These are phyloP conservation scores for Mesochorus sp. DNA, from an alignment of 2,888 invertebrate species.

Conservation along the genomic window DNA sequence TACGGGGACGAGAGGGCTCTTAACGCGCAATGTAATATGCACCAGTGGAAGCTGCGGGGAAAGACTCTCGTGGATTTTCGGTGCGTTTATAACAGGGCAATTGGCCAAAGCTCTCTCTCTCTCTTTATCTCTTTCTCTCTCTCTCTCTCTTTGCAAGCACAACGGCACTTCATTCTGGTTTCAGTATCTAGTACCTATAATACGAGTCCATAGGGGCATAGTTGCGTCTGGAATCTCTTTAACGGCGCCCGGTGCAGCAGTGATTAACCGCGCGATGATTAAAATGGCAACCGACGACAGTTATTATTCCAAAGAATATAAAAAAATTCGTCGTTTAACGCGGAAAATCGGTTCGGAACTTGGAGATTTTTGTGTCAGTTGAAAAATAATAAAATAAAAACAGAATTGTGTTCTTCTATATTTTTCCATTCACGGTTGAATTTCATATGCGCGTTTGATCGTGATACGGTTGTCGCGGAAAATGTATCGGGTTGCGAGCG, in stretches of 20 bases:
- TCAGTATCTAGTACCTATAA: conserved; percentile 25
- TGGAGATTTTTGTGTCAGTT: conserved; percentile 75
- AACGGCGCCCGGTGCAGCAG: conserved; percentile 37
- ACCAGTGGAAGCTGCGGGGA: conserved; percentile 22
- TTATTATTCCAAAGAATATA: conserved; percentile 76
- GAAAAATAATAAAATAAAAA: too few species aligned
- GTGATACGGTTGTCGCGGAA: background rate
- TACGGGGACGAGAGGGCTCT: conserved; percentile 66
- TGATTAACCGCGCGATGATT: conserved; percentile 9
- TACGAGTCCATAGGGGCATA: conserved; percentile 39
- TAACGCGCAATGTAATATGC: conserved; percentile 35
- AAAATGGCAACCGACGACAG: conserved; percentile 70
- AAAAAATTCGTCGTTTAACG: conserved; percentile 74
- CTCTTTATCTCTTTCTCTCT: conserved; percentile 46
- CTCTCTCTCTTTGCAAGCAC: conserved; percentile 35
- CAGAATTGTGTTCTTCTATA: conserved; percentile 5
- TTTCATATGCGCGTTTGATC: background rate
- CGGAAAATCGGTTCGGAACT: conserved; percentile 75
- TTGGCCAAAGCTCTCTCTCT: conserved; percentile 71
- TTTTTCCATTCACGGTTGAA: background rate
- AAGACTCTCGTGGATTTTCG: conserved; percentile 50
- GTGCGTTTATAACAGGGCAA: conserved; percentile 70
- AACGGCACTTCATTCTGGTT: conserved; percentile 33
- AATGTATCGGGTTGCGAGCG: too few species aligned
- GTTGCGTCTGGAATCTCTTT: conserved; percentile 49